phyloP scores from a whole-genome alignment of 2,888 invertebrate species.

The Halictus ligatus region DNA sequence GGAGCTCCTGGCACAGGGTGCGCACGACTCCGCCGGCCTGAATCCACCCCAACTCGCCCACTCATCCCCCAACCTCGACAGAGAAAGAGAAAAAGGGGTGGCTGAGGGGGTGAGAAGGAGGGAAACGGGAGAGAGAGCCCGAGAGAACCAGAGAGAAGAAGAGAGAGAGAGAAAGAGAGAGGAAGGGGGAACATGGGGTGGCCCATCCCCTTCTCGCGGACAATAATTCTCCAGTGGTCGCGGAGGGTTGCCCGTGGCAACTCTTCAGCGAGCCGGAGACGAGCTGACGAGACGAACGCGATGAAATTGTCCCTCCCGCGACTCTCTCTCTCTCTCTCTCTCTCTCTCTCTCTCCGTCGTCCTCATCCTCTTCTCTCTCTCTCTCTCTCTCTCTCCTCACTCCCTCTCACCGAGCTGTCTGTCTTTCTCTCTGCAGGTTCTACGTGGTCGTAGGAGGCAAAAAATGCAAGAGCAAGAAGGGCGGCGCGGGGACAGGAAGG shows the following conservation, averaged over 20 bases:
- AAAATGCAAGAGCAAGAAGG: constrained; percentile 71
- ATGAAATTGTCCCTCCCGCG: constrained; percentile 79
- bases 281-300: constrained; percentile 72
- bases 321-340: constrained; percentile 19
- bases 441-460: constrained; percentile 70
- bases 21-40: constrained; percentile 74
- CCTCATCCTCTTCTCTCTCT: constrained; percentile 25
- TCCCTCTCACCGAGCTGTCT: constrained; percentile 59
- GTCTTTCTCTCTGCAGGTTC: constrained; percentile 38
- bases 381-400: constrained; percentile 25
- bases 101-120: constrained; percentile 26
- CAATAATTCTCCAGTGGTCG: constrained; percentile 79
- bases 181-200: constrained; percentile 19
- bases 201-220: constrained; percentile 73
- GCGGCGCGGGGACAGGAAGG: constrained; percentile 50
- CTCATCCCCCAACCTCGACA: constrained; percentile 41
- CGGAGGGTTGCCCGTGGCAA: constrained; percentile 83
- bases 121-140: constrained; percentile 4
- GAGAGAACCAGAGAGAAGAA: constrained; percentile 15
- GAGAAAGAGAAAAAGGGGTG: constrained; percentile 54
- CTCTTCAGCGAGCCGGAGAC: constrained; percentile 75
- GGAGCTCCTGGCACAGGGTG: constrained; percentile 76
- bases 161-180: constrained; percentile 23
- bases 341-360: constrained; percentile 13
- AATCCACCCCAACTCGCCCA: constrained; percentile 63